These are phyloP conservation scores for Physocephala rufipes DNA, from an alignment of 2,888 invertebrate genomes.

Conservation along the genomic window DNA sequence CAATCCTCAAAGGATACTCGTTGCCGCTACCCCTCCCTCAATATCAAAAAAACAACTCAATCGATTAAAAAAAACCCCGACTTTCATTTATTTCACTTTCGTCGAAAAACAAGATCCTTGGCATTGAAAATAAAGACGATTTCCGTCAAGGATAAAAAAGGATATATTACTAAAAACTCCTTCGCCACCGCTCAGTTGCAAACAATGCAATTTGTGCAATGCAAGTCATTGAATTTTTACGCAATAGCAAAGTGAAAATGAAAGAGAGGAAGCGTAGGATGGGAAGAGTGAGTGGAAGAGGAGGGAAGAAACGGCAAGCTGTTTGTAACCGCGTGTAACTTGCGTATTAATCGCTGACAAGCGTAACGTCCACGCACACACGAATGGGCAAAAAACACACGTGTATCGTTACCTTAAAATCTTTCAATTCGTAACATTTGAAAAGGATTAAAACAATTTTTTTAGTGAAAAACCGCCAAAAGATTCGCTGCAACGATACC, in stretches of 20 bases:
- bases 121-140: conserved; percentile 31
- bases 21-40: background rate
- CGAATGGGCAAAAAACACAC: background rate
- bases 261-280: too few species aligned
- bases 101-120: conserved; percentile 21
- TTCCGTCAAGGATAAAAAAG: background rate
- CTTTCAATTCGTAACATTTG: conserved; percentile 22
- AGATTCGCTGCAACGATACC: conserved; percentile 30
- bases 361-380: conserved; percentile 5
- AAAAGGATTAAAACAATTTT: conserved; percentile 23
- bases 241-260: background rate
- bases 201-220: background rate
- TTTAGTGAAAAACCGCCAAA: conserved; percentile 29
- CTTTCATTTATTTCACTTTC: conserved; percentile 21
- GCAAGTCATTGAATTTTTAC: conserved; percentile 13
- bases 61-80: too few species aligned
- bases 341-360: conserved; percentile 21
- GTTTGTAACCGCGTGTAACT: conserved; percentile 2
- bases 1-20: conserved; percentile 32
- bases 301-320: too few species aligned
- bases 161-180: background rate
- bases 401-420: conserved; percentile 9
- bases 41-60: too few species aligned
- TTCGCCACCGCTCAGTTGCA: background rate
- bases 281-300: too few species aligned